Evolutionary conservation across 2,888 invertebrate genomes (phyloP).

Genomic region (Muschampia plurimacula): DNA sequence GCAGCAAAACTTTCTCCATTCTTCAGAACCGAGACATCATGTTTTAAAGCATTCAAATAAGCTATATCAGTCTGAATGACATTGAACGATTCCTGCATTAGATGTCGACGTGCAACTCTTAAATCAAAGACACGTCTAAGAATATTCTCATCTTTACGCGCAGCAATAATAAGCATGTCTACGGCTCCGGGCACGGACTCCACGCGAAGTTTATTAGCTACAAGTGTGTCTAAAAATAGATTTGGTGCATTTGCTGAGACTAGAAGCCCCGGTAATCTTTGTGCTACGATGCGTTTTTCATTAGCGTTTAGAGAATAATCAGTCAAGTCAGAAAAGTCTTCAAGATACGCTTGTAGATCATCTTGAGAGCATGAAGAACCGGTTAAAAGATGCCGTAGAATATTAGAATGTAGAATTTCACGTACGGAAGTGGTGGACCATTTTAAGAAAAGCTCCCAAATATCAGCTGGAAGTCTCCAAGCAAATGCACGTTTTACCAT

Average conservation of each 20-base stretch:
- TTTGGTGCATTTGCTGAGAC: slow-evolving; percentile 46
- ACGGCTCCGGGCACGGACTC: slow-evolving; percentile 50
- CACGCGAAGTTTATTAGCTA: slow-evolving; percentile 52
- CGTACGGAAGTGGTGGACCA: slow-evolving; percentile 58
- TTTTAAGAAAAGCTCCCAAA: slow-evolving; percentile 63
- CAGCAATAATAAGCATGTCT: slow-evolving; percentile 49
- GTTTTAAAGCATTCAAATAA: slow-evolving; percentile 63
- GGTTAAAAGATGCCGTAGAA: slow-evolving; percentile 59
- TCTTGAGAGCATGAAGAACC: slow-evolving; percentile 44
- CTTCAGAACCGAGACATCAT: slow-evolving; percentile 54
- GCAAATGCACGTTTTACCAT: slow-evolving; percentile 62
- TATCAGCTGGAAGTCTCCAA: slow-evolving; percentile 62
- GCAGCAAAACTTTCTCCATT: slow-evolving; percentile 49
- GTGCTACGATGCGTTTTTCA: slow-evolving; percentile 53
- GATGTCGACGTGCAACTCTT: slow-evolving; percentile 57
- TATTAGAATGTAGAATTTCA: slow-evolving; percentile 67
- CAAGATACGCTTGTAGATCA: slow-evolving; percentile 54
- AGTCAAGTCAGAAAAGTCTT: slow-evolving; percentile 56
- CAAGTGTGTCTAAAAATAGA: slow-evolving; percentile 54
- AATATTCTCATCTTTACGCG: slow-evolving; percentile 49
- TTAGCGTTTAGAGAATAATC: slow-evolving; percentile 56
- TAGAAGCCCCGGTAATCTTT: slow-evolving; percentile 50
- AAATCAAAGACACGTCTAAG: slow-evolving; percentile 54
- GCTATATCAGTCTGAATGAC: slow-evolving; percentile 58
- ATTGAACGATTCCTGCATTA: slow-evolving; percentile 57